Conservation (phyloP, 1,140 invertebrate genomes). For the Potamilus streckersoni region DNA sequence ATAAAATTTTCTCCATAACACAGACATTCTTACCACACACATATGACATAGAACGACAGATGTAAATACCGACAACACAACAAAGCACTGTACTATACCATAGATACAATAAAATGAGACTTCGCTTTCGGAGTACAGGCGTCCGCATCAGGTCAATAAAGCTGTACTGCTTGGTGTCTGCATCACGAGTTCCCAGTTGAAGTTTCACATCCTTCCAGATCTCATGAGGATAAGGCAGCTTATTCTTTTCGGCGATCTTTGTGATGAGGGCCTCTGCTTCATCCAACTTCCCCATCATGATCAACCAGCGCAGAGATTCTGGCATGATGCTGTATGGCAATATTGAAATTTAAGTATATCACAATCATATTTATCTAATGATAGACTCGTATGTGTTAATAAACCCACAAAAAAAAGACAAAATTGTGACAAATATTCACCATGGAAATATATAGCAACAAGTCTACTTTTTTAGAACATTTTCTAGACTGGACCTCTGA, state of each 20-base stretch:
- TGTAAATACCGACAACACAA: too few species aligned
- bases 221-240: conserved; percentile 38
- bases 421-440: too few species aligned
- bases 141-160: conserved; percentile 74
- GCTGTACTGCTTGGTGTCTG: conserved; percentile 35
- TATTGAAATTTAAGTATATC: neutral
- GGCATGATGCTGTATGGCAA: conserved; percentile 65
- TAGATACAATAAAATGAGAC: conserved; percentile 81
- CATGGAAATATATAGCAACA: too few species aligned
- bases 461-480: too few species aligned
- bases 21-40: too few species aligned
- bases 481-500: too few species aligned
- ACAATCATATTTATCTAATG: too few species aligned
- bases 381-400: too few species aligned
- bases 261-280: conserved; percentile 74
- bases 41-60: too few species aligned
- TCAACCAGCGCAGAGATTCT: conserved; percentile 70
- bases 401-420: too few species aligned
- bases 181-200: conserved; percentile 12
- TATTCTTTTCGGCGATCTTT: conserved; percentile 46
- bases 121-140: conserved; percentile 78
- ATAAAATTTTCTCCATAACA: too few species aligned
- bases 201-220: conserved; percentile 39
- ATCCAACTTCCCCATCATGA: conserved; percentile 75
- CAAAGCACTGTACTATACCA: conserved; percentile 57